Evolutionary conservation across 2,113 vertebrate species (phyloP).

Genomic region (Neotragus pygmaeus): DNA sequence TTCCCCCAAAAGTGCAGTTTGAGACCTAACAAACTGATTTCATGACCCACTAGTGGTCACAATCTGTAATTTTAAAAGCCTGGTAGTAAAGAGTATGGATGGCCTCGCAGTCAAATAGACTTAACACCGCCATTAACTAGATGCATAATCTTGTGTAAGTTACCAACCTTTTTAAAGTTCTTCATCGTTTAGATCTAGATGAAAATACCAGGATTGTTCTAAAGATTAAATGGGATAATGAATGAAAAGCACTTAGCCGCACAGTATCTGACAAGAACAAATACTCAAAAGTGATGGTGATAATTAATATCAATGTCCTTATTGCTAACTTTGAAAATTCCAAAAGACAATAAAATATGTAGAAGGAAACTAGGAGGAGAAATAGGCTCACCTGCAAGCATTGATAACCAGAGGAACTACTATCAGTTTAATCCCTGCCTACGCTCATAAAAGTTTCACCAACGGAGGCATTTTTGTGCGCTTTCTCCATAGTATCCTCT

Average conservation of each 20-base stretch:
- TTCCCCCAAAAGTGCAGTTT: not conserved
- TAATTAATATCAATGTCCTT: not conserved
- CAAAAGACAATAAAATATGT: not conserved
- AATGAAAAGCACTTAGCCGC: not conserved
- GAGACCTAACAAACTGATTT: not conserved
- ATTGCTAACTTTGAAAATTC: not conserved
- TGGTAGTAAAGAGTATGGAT: not conserved
- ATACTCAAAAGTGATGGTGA: not conserved
- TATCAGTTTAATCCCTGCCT: not conserved
- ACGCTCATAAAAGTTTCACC: not conserved
- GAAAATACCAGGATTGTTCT: not conserved
- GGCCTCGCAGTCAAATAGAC: not conserved
- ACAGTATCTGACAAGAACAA: not conserved
- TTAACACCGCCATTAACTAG: not conserved
- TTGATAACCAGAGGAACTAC: not conserved
- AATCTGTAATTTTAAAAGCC: not conserved
- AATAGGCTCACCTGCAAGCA: not conserved
- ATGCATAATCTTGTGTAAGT: not conserved
- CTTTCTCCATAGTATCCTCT: not conserved
- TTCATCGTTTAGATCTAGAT: not conserved
- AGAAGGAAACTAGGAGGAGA: not conserved
- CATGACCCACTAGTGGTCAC: not conserved
- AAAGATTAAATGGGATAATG: not conserved
- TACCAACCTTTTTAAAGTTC: not conserved
- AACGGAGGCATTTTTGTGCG: not conserved